Conservation (phyloP, 2,797 vertebrate species). For the Lepilemur septentrionalis region DNA sequence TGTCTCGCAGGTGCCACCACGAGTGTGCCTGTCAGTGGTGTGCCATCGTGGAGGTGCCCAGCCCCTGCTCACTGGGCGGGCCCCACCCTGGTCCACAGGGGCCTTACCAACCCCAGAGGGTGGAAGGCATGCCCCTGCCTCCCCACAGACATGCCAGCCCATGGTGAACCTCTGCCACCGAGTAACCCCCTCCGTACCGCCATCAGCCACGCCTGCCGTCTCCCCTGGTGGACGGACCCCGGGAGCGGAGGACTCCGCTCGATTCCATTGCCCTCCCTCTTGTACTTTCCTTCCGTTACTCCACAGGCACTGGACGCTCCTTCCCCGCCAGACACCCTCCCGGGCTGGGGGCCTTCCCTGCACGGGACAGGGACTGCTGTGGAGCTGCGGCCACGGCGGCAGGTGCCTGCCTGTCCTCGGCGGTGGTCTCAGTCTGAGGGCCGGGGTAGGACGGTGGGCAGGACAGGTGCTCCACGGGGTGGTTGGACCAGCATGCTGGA, state of each 20-base stretch:
- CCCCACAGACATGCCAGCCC: too few relatives aligned
- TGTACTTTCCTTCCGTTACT: background rate
- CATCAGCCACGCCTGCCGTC: too few relatives aligned
- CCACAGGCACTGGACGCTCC: too few relatives aligned
- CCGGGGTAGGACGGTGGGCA: too few relatives aligned
- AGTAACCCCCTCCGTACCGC: background rate
- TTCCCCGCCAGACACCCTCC: too few relatives aligned
- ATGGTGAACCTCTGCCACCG: background rate
- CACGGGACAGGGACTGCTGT: too few relatives aligned
- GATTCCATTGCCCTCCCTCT: too few relatives aligned
- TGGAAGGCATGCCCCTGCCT: background rate
- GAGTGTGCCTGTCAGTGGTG: background rate
- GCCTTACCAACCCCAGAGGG: background rate
- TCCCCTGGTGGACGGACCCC: background rate
- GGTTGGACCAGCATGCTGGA: too few relatives aligned
- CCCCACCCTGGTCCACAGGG: background rate
- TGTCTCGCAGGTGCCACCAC: background rate
- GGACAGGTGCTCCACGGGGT: too few relatives aligned
- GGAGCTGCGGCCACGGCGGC: background rate
- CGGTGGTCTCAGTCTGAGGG: background rate
- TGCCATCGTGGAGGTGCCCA: too few relatives aligned
- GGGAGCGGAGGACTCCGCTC: too few relatives aligned
- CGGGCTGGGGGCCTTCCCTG: too few relatives aligned
- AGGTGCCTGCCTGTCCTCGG: background rate
- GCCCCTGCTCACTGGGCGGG: background rate